Conservation (phyloP, 2,888 invertebrate genomes). For the Callyntrura sp. region DNA sequence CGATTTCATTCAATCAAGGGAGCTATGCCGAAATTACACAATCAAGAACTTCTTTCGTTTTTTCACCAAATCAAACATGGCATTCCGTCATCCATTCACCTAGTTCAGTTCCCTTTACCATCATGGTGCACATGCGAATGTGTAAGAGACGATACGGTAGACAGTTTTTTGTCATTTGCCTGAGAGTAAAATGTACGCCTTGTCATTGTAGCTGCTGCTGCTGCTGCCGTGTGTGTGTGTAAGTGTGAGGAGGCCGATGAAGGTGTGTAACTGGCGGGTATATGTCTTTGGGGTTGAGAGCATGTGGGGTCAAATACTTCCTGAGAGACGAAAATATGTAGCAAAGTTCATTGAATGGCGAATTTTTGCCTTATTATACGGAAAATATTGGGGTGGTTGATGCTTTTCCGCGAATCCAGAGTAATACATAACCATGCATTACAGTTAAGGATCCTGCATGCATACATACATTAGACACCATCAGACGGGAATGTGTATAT, state of each 20-base stretch:
- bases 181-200: not conserved
- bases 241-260: not conserved
- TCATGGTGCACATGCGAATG: too few species aligned
- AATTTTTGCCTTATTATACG: slow-evolving; percentile 1
- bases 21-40: slow-evolving; percentile 65
- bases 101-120: not conserved
- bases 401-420: slow-evolving; percentile 10
- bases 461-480: not conserved
- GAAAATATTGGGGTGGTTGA: not conserved
- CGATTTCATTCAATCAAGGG: slow-evolving; percentile 51
- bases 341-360: slow-evolving; percentile 70
- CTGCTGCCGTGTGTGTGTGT: too few species aligned
- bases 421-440: not conserved
- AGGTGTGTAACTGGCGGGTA: not conserved
- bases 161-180: slow-evolving; percentile 27
- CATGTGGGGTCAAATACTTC: slow-evolving; percentile 64
- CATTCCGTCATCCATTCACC: slow-evolving; percentile 45
- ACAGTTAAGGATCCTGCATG: not conserved
- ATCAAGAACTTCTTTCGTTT: slow-evolving; percentile 55
- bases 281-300: not conserved
- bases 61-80: slow-evolving; percentile 39
- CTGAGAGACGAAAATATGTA: slow-evolving; percentile 35
- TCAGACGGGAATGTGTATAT: slow-evolving; percentile 4
- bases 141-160: not conserved
- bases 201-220: not conserved